phyloP scores from a whole-genome alignment of 2,888 invertebrate genomes.

The Pristionchus arcanus region DNA sequence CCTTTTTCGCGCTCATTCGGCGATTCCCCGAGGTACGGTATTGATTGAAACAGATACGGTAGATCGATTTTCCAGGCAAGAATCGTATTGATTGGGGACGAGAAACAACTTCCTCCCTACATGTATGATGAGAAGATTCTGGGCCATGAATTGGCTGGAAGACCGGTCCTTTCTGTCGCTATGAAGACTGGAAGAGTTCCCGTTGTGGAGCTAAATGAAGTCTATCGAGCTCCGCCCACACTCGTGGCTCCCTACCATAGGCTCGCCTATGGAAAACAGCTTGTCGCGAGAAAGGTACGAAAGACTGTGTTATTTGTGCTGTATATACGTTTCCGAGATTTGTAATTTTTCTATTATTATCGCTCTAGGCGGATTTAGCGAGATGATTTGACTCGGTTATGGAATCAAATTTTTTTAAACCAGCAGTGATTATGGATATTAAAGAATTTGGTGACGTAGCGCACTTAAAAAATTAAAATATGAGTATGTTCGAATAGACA shows the following conservation, averaged over 20 bases:
- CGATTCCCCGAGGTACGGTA: constrained; percentile 4
- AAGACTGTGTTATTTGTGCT: too few relatives aligned
- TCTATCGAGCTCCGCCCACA: constrained; percentile 11
- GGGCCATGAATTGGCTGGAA: constrained; percentile 41
- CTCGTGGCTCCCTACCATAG: not conserved
- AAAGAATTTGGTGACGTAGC: too few relatives aligned
- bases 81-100: constrained; percentile 19
- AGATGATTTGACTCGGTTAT: too few relatives aligned
- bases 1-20: not conserved
- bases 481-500: too few relatives aligned
- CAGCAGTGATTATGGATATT: too few relatives aligned
- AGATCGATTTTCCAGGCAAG: not conserved
- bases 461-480: too few relatives aligned
- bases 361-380: not conserved
- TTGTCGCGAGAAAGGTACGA: not conserved
- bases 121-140: constrained; percentile 11
- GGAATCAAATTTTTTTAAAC: too few relatives aligned
- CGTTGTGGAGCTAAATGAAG: too few relatives aligned
- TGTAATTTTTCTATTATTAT: too few relatives aligned
- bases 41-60: not conserved
- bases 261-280: not conserved
- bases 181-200: too few relatives aligned
- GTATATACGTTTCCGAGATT: too few relatives aligned
- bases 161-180: constrained; percentile 1
- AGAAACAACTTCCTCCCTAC: constrained; percentile 5